A percentile compares a stretch with the other conserved stretches of the same genome.
Evolutionary conservation across 2,113 vertebrate genomes (phyloP).

Genomic region (Nyctereutes procyonoides): DNA sequence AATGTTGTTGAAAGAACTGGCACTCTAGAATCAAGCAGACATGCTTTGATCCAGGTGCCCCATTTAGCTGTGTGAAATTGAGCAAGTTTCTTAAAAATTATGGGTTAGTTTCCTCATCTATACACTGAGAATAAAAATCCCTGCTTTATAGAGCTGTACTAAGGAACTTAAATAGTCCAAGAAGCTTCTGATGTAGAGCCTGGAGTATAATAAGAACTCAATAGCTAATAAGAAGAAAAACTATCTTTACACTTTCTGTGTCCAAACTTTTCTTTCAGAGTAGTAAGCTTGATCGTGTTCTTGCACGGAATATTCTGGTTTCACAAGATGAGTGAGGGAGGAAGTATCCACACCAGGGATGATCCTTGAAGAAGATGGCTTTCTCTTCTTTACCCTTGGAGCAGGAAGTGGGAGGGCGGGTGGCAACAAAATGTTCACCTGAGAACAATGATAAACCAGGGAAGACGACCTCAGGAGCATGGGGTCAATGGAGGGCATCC

Average conservation of each 20-base stretch:
- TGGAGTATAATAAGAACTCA: not conserved
- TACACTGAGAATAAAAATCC: slow-evolving; percentile 8
- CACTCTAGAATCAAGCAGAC: not conserved
- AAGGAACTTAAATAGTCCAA: slow-evolving; percentile 5
- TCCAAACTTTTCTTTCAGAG: not conserved
- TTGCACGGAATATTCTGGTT: not conserved
- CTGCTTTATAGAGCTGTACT: not conserved
- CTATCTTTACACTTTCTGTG: not conserved
- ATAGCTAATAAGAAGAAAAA: not conserved
- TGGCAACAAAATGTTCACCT: not conserved
- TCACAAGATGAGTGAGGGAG: not conserved
- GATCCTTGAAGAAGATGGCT: not conserved
- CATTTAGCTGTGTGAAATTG: slow-evolving; percentile 1
- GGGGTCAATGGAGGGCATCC: not conserved
- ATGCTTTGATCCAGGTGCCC: not conserved
- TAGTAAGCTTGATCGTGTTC: not conserved
- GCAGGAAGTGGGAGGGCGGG: not conserved
- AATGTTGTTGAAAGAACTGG: not conserved
- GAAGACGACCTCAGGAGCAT: not conserved
- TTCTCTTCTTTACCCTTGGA: not conserved
- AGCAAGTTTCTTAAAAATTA: not conserved
- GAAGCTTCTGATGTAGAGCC: not conserved
- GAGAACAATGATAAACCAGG: not conserved
- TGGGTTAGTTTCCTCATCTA: not conserved
- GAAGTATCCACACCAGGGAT: not conserved